Evolutionary conservation across 2,888 invertebrate genomes (phyloP).

Genomic region (Limnephilus rhombicus): DNA sequence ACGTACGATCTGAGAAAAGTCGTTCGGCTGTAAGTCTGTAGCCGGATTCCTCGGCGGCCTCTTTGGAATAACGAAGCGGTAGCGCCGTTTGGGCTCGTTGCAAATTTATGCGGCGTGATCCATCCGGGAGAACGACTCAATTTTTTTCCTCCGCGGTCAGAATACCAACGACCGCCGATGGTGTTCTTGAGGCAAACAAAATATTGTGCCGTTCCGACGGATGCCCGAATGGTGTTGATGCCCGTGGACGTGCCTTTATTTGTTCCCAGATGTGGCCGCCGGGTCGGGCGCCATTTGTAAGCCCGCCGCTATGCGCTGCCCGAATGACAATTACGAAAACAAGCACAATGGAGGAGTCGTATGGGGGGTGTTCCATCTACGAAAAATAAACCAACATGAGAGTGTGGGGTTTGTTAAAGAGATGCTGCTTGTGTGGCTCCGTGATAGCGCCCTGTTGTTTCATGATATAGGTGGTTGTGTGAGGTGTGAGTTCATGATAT

Average conservation of each 20-base stretch:
- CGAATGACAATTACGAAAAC: constrained; percentile 41
- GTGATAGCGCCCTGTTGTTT: neutral
- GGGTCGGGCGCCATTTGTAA: constrained; percentile 20
- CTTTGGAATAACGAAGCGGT: constrained; percentile 18
- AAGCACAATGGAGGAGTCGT: neutral
- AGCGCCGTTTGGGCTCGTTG: constrained; percentile 42
- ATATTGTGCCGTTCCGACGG: constrained; percentile 33
- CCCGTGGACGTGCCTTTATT: constrained; percentile 59
- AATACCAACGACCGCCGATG: constrained; percentile 41
- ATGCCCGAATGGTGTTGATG: constrained; percentile 52
- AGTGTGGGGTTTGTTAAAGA: neutral
- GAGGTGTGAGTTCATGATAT: neutral
- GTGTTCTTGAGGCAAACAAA: constrained; percentile 7
- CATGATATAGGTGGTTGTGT: neutral
- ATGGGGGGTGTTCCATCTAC: neutral
- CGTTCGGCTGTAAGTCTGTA: neutral
- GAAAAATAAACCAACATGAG: constrained; percentile 32
- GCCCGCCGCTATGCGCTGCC: constrained; percentile 27
- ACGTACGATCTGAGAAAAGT: neutral
- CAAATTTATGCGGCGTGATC: constrained; percentile 62
- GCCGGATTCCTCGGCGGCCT: constrained; percentile 3
- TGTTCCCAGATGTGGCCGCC: constrained; percentile 57
- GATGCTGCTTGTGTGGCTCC: neutral
- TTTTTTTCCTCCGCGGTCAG: constrained; percentile 58
- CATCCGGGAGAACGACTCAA: constrained; percentile 62